Evolutionary conservation across 2,888 invertebrate genomes (phyloP), one percentile per base, ranked within the genome.

Genomic region (Cheilosia impressa): DNA sequence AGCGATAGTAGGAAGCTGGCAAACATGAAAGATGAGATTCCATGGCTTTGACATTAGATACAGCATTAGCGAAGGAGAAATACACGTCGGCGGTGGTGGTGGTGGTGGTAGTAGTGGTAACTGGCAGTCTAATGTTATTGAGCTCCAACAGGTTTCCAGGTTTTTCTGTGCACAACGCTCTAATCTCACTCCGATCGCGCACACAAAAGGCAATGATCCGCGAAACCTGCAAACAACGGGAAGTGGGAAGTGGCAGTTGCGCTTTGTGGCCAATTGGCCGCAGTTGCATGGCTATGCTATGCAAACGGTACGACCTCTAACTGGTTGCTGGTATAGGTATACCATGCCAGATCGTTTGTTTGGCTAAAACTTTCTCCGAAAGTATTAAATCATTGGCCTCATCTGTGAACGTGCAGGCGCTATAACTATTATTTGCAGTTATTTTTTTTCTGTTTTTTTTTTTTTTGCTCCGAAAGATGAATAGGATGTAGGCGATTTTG

Each of bases 41-140:
- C 81, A 85, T 72, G 85, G 85, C 85, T 85, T 85, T 85, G 85
- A 85, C 85, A 85, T 85, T 85, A 85, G 85, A 85, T 81, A 81
- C 63, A 80, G 45, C 57, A 31, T 75, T 75, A 75, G 84, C 52
- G 77, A 77, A 85, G 85, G 81, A 75, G 81, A 85, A 71, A 53
- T 65, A 58, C 60, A 73, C 38, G 10, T 65, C 58, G 62, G 19
- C 34, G 63, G 34, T 53, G 57, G 17, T 69, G 31, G 52, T 58
- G 31, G 66, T 63, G 22, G 4, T 55, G 38, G 24, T 75, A 62
- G 55, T 69, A 43, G n/a, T 84, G 45, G 77, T 63, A n/a, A 47
- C 47, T 47, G 47, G 17, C 19, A 13, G 38, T 81, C 85, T 76
- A 80, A 76, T 80, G 53, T 43, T 65, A 68, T 73, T 78, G 73